Conservation (phyloP, 2,888 invertebrate genomes). For the Campopleginae sp. region DNA sequence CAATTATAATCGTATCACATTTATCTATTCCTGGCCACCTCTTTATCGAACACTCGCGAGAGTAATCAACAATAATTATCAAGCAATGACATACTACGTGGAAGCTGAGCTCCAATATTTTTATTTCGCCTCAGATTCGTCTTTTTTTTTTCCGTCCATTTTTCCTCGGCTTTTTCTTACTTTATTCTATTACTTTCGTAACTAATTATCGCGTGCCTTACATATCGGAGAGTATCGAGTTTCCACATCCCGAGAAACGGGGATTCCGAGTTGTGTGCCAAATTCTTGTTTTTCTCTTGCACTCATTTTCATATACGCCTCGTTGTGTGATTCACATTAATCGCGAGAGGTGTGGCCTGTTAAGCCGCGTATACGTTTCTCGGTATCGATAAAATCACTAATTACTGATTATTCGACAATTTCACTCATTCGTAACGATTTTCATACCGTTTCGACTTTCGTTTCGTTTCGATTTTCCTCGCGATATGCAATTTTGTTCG, state of each 20-base stretch:
- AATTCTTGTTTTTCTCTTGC: not conserved
- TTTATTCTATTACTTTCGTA: not conserved
- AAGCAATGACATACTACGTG: not conserved
- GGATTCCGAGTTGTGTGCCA: not conserved
- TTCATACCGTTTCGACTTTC: not conserved
- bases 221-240: not conserved
- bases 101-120: not conserved
- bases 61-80: slow-evolving; percentile 37
- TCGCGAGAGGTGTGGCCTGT: slow-evolving; percentile 5
- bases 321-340: not conserved
- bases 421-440: slow-evolving; percentile 1
- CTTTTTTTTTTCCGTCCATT: not conserved
- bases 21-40: slow-evolving; percentile 41
- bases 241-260: slow-evolving; percentile 11
- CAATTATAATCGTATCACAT: slow-evolving; percentile 44
- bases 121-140: not conserved
- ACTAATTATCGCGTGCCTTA: not conserved
- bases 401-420: slow-evolving; percentile 8
- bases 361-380: not conserved
- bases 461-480: not conserved
- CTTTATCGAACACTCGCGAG: slow-evolving; percentile 32
- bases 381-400: not conserved
- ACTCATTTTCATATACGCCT: not conserved
- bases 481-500: not conserved
- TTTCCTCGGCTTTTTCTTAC: not conserved